Base-by-base conservation (phyloP, 2,797 vertebrate genomes). In the Microctenopoma lineatum region DNA sequence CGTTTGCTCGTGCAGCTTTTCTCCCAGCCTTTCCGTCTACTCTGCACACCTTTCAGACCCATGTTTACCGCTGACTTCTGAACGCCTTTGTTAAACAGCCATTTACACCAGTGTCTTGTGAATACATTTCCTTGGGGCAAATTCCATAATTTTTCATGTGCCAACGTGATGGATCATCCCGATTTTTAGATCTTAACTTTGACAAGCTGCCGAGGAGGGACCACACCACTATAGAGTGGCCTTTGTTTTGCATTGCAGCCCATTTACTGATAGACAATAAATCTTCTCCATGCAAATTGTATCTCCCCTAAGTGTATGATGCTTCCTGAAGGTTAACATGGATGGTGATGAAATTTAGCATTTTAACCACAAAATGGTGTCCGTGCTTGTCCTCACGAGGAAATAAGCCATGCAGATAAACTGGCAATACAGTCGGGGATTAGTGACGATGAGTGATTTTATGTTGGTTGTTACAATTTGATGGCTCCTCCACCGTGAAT, bases 321-420 rank as follows among this genome's bases (percentile, higher is more conserved):
- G 89, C 83, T 81, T 92, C 85, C 81, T 93, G 91, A 94, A 95
- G 94, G 94, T 95, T 92, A 94, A 93, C 88, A 86, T 54, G 86
- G 80, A 87, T 85, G 73, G 79, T 79, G 85, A 84, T 55, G 83
- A 83, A 85, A 83, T 90, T 91, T 79, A 69, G 83, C 84, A 83
- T 88, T 88, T 81, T 39, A 44, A 70, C 74, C 76, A 39, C 69
- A 77, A 78, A 86, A 75, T n/a, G 52, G 64, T 42, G 84, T 84
- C 87, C 66, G 21, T 7, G 77, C 74, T 68, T 21, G 71, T 74
- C 78, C 77, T 86, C 70, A 7, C 38, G 42, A 78, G 73, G 70
- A 80, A 86, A 41, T 65, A 74, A 83, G 80, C 78, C 74, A 12
- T 63, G 87, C 74, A 74, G 86, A 89, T 86, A 87, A 88, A 87